These are phyloP conservation scores for Mareca penelope DNA, from an alignment of 2,797 vertebrate species.

Conservation along the genomic window DNA sequence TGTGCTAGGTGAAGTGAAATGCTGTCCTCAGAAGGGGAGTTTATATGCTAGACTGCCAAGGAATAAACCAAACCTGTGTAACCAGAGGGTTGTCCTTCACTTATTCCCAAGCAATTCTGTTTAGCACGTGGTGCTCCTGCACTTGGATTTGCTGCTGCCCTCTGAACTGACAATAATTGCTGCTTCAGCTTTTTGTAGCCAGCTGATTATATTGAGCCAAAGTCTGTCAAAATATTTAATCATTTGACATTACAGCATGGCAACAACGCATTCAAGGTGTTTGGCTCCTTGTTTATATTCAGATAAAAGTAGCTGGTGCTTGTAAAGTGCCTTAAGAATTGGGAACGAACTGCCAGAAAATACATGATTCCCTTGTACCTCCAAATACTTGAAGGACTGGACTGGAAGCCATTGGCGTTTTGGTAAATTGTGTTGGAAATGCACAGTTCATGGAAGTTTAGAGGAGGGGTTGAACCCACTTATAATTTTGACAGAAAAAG, in stretches of 20 bases:
- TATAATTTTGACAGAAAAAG: neutral
- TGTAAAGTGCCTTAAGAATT: neutral
- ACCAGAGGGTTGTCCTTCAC: neutral
- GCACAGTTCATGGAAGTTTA: neutral
- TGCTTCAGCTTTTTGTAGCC: conserved; percentile 5
- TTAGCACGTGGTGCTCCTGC: accelerated
- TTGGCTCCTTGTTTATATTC: neutral
- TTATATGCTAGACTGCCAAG: neutral
- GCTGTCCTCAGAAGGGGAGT: neutral
- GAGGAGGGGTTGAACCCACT: neutral
- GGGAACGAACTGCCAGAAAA: neutral
- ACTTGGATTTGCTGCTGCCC: neutral
- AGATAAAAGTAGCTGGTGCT: neutral
- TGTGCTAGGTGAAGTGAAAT: neutral
- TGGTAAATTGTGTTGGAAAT: neutral
- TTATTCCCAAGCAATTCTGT: neutral
- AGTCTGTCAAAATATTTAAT: neutral
- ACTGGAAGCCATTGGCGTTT: neutral
- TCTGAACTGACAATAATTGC: neutral
- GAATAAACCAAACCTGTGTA: neutral
- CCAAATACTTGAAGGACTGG: neutral
- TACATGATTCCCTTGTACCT: neutral
- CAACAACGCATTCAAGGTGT: neutral
- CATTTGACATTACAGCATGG: neutral
- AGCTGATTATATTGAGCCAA: neutral